These are phyloP conservation scores for Ellobium chinense DNA, from an alignment of 2,888 invertebrate species.

Conservation along the genomic window DNA sequence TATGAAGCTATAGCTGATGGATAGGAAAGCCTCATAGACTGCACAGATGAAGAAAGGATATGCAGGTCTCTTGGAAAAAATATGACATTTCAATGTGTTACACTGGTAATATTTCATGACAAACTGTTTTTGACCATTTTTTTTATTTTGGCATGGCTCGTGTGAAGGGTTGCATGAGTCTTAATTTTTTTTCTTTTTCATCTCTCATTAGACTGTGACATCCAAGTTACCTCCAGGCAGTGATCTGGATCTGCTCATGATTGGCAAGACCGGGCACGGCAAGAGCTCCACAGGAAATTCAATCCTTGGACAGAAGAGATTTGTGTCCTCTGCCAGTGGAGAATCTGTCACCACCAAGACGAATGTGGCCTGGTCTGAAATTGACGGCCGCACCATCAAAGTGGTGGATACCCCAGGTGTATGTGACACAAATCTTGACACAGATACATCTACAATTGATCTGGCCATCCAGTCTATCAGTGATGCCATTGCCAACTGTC, in stretches of 20 bases:
- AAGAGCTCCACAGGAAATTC: slow-evolving; percentile 45
- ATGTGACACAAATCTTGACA: slow-evolving; percentile 31
- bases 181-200: neutral
- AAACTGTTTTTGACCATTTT: too few species aligned
- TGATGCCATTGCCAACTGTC: slow-evolving; percentile 41
- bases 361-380: slow-evolving; percentile 27
- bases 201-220: slow-evolving; percentile 22
- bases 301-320: slow-evolving; percentile 29
- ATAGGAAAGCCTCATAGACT: too few species aligned
- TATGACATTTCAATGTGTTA: too few species aligned
- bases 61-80: too few species aligned
- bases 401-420: slow-evolving; percentile 45
- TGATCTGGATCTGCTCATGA: slow-evolving; percentile 40
- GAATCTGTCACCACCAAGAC: slow-evolving; percentile 25
- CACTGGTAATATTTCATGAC: too few species aligned
- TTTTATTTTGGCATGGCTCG: too few species aligned
- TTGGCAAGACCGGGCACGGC: slow-evolving; percentile 45
- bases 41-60: too few species aligned
- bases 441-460: slow-evolving; percentile 17
- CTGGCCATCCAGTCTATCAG: slow-evolving; percentile 39
- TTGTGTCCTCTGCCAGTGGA: slow-evolving; percentile 22
- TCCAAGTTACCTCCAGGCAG: slow-evolving; percentile 33
- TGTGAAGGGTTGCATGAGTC: neutral
- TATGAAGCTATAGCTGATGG: too few species aligned
- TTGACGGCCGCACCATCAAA: slow-evolving; percentile 44